Conservation (phyloP, 1,140 invertebrate species). For the Choristoneura fumiferana region DNA sequence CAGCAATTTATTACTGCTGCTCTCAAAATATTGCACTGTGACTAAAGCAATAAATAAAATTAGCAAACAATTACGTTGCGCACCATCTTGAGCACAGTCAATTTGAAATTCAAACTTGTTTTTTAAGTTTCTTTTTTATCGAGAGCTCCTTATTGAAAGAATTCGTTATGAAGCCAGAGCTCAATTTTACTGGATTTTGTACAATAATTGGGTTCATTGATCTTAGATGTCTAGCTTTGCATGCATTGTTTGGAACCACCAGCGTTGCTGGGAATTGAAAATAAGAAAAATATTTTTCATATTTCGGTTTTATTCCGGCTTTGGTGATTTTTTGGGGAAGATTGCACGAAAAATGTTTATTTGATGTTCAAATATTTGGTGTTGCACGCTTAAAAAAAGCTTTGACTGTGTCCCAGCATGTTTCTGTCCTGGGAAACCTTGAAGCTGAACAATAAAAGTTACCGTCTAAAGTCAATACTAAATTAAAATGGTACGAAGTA, state of each 20-base stretch:
- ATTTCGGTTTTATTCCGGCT: background rate
- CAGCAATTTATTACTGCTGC: constrained; percentile 56
- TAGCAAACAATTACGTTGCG: constrained; percentile 30
- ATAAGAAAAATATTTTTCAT: constrained; percentile 14
- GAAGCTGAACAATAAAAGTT: constrained; percentile 46
- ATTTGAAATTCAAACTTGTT: constrained; percentile 48
- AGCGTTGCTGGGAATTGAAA: constrained; percentile 29
- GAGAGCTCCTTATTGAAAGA: background rate
- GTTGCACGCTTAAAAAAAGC: constrained; percentile 60
- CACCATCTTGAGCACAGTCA: constrained; percentile 23
- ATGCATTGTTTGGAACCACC: constrained; percentile 32
- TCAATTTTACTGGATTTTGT: background rate
- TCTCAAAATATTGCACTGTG: constrained; percentile 26
- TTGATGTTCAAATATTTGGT: constrained; percentile 33
- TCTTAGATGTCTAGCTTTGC: constrained; percentile 32
- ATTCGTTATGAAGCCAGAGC: background rate
- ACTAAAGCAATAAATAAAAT: constrained; percentile 35
- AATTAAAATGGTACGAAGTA: constrained; percentile 22
- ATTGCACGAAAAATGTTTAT: constrained; percentile 26
- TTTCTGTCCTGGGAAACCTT: constrained; percentile 36
- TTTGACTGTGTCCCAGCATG: constrained; percentile 51
- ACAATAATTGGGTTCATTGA: constrained; percentile 28
- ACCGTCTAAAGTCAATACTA: constrained; percentile 26
- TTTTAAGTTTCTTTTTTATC: constrained; percentile 21
- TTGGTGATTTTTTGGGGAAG: constrained; percentile 18